phyloP scores from a whole-genome alignment of 2,888 invertebrate species.

The Dryobotodes eremita region DNA sequence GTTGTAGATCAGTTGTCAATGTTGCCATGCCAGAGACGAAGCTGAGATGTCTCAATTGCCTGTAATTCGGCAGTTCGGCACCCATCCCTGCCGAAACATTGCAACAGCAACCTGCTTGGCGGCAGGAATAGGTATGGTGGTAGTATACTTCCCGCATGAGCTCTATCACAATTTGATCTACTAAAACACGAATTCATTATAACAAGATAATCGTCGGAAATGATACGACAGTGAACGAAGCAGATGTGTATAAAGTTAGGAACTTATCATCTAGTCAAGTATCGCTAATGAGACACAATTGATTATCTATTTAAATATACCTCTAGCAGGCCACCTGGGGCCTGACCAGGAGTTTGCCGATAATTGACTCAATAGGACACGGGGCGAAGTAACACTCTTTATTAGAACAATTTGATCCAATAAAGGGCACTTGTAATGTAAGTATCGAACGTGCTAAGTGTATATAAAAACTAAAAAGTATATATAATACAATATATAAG shows the following conservation, averaged over 20 bases:
- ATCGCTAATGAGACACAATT: too few species aligned
- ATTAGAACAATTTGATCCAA: constrained; percentile 37
- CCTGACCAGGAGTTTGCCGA: constrained; percentile 19
- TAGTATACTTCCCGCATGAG: background rate
- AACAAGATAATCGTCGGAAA: background rate
- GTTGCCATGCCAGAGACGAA: background rate
- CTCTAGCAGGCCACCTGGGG: too few species aligned
- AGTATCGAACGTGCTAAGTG: background rate
- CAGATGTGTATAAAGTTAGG: background rate
- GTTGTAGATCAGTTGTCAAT: background rate
- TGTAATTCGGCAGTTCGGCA: background rate
- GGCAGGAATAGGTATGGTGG: background rate
- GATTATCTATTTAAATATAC: too few species aligned
- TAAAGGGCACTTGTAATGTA: constrained; percentile 9
- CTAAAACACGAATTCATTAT: background rate
- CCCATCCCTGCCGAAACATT: background rate
- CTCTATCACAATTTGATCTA: background rate
- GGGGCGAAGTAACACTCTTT: constrained; percentile 26
- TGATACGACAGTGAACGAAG: background rate
- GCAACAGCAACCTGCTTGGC: background rate
- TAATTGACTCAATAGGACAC: constrained; percentile 32
- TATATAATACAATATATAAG: too few species aligned
- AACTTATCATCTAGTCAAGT: too few species aligned
- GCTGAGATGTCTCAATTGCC: background rate
- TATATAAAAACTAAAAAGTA: background rate